Base-by-base conservation (phyloP, 30 jellyfish, hydroid and myxozoan genomes). In the Rhopilema esculentum region DNA sequence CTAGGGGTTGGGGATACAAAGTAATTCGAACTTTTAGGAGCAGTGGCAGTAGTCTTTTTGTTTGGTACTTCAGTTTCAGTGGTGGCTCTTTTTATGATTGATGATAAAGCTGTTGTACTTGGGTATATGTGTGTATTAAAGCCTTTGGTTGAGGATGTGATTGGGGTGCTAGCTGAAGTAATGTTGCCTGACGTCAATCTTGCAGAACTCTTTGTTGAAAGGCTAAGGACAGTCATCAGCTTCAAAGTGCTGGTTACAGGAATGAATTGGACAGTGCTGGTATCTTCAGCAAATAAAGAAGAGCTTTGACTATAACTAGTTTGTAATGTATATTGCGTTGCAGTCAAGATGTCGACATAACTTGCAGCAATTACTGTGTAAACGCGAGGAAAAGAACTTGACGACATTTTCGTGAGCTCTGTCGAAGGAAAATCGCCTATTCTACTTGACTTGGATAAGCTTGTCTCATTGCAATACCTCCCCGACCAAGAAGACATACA, bases 401-500 rank as follows among this genome's bases (percentile, higher is more conserved):
- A 72, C 27, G 25, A 25, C 22, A 18, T 40, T 1, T 23, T 72
- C 12, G 17, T 48, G 69, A 72, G 33, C 0, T 24, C 12, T 75
- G 40, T 75, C 52, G 85, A 77, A 22, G 53, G 22, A 21, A 32
- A 66, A 23, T 1, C 77, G 22, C 20, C 77, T 1, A 7, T 7
- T 28, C 23, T 7, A 1, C 4, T 19, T 25, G 80, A 28, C 63
- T 32, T 40, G 7, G 22, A n/a, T 29, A 28, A 30, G 0, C 25
- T 6, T 8, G 84, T 68, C 31, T 66, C 91, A 62, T 83, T 75
- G 80, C 95, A 86, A 21, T 33, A 30, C 26, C 4, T 51, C 26
- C 95, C 95, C 0, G 82, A 20, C 91, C 91, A 88, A 17, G 64
- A 24, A 20, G 68, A 29, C 28, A 31, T 8, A 63, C 96, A 88